These are phyloP conservation scores for Phylloscopus collybita DNA, from an alignment of 2,797 vertebrate genomes.

Conservation along the genomic window DNA sequence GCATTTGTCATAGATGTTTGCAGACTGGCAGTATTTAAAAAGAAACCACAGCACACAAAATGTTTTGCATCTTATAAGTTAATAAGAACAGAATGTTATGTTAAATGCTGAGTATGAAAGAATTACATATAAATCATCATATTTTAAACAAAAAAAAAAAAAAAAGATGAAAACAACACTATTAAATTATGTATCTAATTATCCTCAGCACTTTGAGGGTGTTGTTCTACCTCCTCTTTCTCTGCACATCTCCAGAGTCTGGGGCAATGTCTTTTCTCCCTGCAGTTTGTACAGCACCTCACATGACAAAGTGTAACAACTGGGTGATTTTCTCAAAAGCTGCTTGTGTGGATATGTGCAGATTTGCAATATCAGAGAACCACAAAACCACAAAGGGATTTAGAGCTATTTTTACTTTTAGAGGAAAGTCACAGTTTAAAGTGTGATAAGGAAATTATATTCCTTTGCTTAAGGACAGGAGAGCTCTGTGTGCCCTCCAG, in stretches of 20 bases:
- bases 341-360: not conserved
- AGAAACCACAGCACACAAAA: not conserved
- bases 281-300: not conserved
- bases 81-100: not conserved
- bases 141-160: not conserved
- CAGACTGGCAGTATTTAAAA: not conserved
- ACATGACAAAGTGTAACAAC: not conserved
- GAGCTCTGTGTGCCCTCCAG: not conserved
- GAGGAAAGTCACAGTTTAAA: constrained; percentile 46
- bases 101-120: not conserved
- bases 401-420: constrained; percentile 36
- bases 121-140: not conserved
- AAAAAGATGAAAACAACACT: not conserved
- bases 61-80: not conserved
- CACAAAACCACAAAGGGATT: constrained; percentile 55
- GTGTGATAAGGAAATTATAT: constrained; percentile 42
- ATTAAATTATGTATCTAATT: not conserved
- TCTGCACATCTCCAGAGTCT: not conserved
- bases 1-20: not conserved
- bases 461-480: constrained; percentile 40
- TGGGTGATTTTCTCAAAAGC: constrained; percentile 41
- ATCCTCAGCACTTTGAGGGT: not conserved
- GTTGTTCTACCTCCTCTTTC: not conserved
- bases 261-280: not conserved
- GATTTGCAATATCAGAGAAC: constrained; percentile 38